These are phyloP conservation scores for Abrostola tripartita DNA, from an alignment of 2,888 invertebrate genomes.

Conservation along the genomic window DNA sequence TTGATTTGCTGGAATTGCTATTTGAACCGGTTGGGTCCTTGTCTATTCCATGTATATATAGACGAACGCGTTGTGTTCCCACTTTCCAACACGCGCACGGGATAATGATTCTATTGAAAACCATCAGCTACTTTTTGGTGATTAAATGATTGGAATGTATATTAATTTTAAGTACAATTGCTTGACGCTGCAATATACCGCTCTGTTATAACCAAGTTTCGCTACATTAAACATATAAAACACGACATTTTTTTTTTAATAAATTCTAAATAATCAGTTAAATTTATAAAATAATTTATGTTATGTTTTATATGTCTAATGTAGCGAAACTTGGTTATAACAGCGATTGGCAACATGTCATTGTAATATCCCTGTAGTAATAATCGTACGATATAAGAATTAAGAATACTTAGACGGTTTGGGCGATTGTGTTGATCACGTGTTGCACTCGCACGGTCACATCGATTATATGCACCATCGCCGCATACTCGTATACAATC, in stretches of 20 bases:
- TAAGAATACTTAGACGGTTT: neutral
- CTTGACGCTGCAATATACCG: neutral
- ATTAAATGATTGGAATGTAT: constrained; percentile 16
- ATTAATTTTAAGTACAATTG: constrained; percentile 11
- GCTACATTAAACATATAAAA: no score
- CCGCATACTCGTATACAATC: constrained; percentile 73
- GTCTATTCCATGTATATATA: constrained; percentile 68
- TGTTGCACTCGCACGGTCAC: constrained; percentile 59
- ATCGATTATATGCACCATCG: constrained; percentile 75
- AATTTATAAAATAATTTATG: no score
- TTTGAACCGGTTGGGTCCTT: constrained; percentile 74
- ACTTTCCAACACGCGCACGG: constrained; percentile 65
- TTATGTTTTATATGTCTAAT: no score
- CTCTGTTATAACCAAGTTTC: neutral
- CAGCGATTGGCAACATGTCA: neutral
- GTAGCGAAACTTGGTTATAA: no score
- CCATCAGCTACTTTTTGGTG: constrained; percentile 4
- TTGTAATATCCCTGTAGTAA: constrained; percentile 7
- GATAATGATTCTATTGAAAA: constrained; percentile 45
- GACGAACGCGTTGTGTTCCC: constrained; percentile 68
- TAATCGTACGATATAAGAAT: constrained; percentile 11
- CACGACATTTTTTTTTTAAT: no score
- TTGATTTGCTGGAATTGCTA: constrained; percentile 76
- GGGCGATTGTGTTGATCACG: constrained; percentile 16
- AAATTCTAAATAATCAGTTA: no score